Base-by-base conservation (phyloP, 2,113 vertebrate genomes). In the Macroglossus sobrinus region DNA sequence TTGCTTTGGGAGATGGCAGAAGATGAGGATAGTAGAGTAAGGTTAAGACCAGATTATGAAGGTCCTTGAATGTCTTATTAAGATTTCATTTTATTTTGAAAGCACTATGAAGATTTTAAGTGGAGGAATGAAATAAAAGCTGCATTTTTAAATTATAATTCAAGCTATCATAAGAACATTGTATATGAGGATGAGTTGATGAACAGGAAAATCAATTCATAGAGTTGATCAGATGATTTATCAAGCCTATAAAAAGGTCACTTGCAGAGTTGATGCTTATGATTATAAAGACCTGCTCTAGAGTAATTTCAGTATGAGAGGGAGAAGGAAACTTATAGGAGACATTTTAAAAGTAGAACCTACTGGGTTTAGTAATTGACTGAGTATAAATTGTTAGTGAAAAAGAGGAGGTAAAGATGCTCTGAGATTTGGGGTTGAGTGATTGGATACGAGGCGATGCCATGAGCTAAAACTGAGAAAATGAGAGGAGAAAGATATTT, bases 91-190 rank as follows among this genome's bases (percentile, higher is more conserved):
- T 59, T 82, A 84, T 78, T 93, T 45, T 72, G n/a, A 96, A 92
- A 96, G 24, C 33, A 81, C 2, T 15, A 3, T 66, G 74, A 94
- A 47, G 38, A 91, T 72, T 93, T 93, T 66, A 85, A 61, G 35
- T 53, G n/a, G 14, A 84, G 24, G 35, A 76, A 45, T 90, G 24
- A 92, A 86, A 95, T 71, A 26, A 71, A 15, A 40, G 89, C 15
- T 68, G 21, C 7, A 90, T 78, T 92, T 97, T 92, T 21, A 78
- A 93, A 59, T 33, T 69, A 21, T 64, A 88, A 87, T 76, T 92
- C 71, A 47, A n/a, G 7, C 12, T 55, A 45, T 30, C 57, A 10
- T 45, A 66, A 68, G 38, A 94, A 9, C 47, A 57, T 15, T 53
- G 2, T 71, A 28, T 43, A 82, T 64, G 68, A 89, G 50, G 57